A percentile compares a stretch with the other conserved stretches of the same genome.
Conservation (phyloP, 2,113 vertebrate genomes). For the Sigmodon hispidus region DNA sequence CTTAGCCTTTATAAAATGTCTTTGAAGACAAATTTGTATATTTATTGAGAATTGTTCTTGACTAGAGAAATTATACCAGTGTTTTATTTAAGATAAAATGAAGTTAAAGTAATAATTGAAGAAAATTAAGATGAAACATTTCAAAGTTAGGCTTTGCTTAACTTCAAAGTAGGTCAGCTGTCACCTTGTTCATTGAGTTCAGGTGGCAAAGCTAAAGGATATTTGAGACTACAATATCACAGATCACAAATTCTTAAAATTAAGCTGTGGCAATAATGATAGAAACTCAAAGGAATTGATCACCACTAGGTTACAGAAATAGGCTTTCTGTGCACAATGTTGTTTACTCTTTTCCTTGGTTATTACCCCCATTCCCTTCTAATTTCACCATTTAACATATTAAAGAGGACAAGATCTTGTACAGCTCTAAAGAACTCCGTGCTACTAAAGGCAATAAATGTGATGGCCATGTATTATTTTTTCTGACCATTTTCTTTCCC, state of each 20-base stretch:
- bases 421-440: not conserved
- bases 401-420: not conserved
- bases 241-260: slow-evolving; percentile 7
- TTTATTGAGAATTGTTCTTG: not conserved
- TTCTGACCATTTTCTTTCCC: not conserved
- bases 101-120: slow-evolving; percentile 22
- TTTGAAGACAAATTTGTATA: slow-evolving; percentile 11
- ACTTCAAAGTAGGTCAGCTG: not conserved
- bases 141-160: not conserved
- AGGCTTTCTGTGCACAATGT: not conserved
- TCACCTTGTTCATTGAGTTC: not conserved
- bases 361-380: not conserved
- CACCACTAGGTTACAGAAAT: not conserved
- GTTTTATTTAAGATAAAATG: not conserved
- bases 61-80: slow-evolving; percentile 19
- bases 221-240: not conserved
- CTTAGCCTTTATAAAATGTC: not conserved
- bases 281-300: slow-evolving; percentile 31
- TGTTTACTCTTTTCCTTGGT: not conserved
- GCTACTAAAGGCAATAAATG: not conserved
- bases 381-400: slow-evolving; percentile 4
- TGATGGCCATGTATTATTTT: not conserved
- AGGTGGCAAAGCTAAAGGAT: not conserved
- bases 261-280: not conserved
- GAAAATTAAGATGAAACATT: slow-evolving; percentile 30